Evolutionary conservation across 2,113 vertebrate genomes (phyloP).

Genomic region (Notarius quadriscutis): DNA sequence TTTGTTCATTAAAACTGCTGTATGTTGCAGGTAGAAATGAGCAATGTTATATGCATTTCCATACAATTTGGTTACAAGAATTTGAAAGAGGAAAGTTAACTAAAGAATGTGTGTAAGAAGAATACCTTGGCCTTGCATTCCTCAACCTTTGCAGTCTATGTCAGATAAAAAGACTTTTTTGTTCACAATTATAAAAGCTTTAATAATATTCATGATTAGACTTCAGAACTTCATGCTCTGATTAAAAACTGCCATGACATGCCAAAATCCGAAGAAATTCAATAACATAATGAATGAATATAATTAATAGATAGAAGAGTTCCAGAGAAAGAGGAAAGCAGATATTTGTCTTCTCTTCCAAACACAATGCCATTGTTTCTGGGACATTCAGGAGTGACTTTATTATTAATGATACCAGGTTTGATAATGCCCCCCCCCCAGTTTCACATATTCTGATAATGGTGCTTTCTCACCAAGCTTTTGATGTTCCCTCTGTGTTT

Average conservation of each 20-base stretch:
- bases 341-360: constrained; percentile 72
- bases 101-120: constrained; percentile 19
- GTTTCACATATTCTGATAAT: constrained; percentile 14
- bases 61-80: not conserved
- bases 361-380: constrained; percentile 76
- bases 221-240: constrained; percentile 40
- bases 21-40: not conserved
- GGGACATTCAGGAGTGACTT: constrained; percentile 62
- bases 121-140: constrained; percentile 31
- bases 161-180: constrained; percentile 49
- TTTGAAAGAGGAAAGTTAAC: constrained; percentile 5
- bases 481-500: not conserved
- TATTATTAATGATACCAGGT: constrained; percentile 73
- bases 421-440: constrained; percentile 50
- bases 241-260: constrained; percentile 65
- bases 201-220: constrained; percentile 56
- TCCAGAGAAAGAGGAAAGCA: constrained; percentile 62
- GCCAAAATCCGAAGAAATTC: constrained; percentile 43
- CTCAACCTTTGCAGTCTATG: constrained; percentile 20
- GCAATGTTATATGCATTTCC: not conserved
- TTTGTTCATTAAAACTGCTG: not conserved
- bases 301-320: constrained; percentile 75
- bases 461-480: not conserved
- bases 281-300: constrained; percentile 71
- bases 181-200: constrained; percentile 48